A percentile compares a stretch with the other conserved stretches of the same genome.
Conservation (phyloP, 2,797 vertebrate species). For the Hylomyscus alleni region DNA sequence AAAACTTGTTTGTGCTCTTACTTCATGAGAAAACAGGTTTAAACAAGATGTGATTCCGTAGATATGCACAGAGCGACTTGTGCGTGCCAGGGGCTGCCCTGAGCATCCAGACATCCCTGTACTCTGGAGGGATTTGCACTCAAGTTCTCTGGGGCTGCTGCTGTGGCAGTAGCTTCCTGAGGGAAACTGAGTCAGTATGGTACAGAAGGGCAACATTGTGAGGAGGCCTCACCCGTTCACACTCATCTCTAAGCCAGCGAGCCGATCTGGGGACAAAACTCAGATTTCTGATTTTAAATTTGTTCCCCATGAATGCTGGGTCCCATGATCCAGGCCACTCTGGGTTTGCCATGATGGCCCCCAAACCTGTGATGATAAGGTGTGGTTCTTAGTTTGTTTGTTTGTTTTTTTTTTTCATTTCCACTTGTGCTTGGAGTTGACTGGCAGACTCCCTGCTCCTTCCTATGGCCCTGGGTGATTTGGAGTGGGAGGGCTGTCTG, state of each 20-base stretch:
- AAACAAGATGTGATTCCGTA: background rate
- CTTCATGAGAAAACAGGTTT: background rate
- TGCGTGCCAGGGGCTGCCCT: background rate
- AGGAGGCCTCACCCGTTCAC: accelerated
- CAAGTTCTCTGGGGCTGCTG: background rate
- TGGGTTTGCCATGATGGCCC: background rate
- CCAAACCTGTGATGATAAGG: background rate
- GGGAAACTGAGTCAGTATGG: background rate
- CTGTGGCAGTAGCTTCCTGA: background rate
- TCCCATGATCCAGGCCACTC: background rate
- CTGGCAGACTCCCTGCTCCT: accelerated
- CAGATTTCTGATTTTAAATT: background rate
- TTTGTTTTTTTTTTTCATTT: background rate
- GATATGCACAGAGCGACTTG: background rate
- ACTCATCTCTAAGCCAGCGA: background rate
- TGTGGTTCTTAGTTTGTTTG: background rate
- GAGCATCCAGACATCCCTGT: background rate
- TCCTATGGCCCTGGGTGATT: background rate
- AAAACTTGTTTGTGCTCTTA: background rate
- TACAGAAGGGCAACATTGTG: no score
- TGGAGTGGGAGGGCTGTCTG: background rate
- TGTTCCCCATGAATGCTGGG: background rate
- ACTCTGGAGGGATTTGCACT: background rate
- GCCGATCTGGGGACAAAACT: no score
- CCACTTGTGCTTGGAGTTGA: background rate